phyloP scores from a whole-genome alignment of 2,888 invertebrate species.

The Sepioteuthis lessoniana region DNA sequence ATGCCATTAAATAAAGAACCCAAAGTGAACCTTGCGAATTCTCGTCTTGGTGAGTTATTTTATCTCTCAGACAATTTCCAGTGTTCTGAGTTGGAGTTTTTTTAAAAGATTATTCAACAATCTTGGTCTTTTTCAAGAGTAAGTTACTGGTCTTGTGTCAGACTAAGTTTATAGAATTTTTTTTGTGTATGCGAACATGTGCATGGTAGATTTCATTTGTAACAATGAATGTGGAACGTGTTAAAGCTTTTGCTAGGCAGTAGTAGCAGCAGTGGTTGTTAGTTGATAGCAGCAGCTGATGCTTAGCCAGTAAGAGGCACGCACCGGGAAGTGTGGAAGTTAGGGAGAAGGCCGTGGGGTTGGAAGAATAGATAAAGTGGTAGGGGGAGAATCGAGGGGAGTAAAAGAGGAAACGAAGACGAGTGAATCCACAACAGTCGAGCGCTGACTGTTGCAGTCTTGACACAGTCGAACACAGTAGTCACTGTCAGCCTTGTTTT shows the following conservation, averaged over 20 bases:
- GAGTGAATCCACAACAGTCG: neutral
- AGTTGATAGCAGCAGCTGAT: neutral
- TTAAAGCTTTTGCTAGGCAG: neutral
- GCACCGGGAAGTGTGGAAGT: no score
- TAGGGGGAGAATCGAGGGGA: neutral
- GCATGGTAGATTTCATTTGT: neutral
- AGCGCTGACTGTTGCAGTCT: neutral
- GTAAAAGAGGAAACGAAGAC: neutral
- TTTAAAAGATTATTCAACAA: no score
- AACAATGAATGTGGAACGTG: neutral
- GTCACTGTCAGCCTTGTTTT: neutral
- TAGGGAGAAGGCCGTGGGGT: neutral
- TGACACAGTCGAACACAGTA: conserved; percentile 15
- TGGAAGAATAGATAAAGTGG: neutral
- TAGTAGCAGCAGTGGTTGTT: neutral
- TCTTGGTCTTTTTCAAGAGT: no score
- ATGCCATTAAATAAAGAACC: no score
- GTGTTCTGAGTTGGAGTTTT: no score
- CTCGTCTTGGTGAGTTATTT: no score
- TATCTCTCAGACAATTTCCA: no score
- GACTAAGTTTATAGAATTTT: neutral
- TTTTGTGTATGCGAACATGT: no score
- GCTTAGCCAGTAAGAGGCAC: neutral
- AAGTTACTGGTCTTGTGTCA: no score
- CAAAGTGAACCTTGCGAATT: no score